phyloP scores from a whole-genome alignment of 30 jellyfish, hydroid and myxozoan genomes.

The Nemopilema nomurai region DNA sequence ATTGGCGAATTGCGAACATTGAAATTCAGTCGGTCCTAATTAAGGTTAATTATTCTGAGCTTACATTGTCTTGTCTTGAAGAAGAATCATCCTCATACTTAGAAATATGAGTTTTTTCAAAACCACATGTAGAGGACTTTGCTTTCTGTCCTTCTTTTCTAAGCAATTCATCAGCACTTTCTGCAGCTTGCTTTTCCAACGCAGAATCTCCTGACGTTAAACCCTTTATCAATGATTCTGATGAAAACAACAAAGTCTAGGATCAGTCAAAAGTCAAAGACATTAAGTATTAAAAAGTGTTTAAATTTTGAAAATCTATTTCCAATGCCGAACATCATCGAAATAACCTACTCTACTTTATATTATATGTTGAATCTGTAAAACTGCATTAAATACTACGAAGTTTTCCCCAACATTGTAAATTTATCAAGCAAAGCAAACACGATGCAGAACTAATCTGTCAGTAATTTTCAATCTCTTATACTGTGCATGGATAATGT shows the following conservation, averaged over 20 bases:
- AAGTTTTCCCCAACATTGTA: too few relatives aligned
- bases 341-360: too few relatives aligned
- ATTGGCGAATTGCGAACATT: background rate
- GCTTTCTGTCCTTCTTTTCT: background rate
- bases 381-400: too few relatives aligned
- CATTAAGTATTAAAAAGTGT: too few relatives aligned
- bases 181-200: conserved; percentile 35
- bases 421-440: too few relatives aligned
- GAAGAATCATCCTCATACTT: conserved; percentile 22
- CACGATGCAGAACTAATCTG: too few relatives aligned
- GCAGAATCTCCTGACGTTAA: conserved; percentile 53
- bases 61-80: background rate
- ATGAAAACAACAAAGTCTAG: background rate
- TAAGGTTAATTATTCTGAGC: background rate
- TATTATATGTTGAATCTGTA: too few relatives aligned
- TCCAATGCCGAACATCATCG: too few relatives aligned
- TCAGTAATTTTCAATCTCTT: too few relatives aligned
- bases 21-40: background rate
- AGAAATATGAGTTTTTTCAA: conserved; percentile 34
- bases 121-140: conserved; percentile 1
- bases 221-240: conserved; percentile 67
- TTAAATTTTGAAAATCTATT: too few relatives aligned
- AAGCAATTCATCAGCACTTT: conserved; percentile 55
- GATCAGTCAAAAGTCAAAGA: too few relatives aligned
- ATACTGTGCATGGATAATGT: too few relatives aligned